Conservation (phyloP, 2,888 invertebrate species). For the Elmis aenea region DNA sequence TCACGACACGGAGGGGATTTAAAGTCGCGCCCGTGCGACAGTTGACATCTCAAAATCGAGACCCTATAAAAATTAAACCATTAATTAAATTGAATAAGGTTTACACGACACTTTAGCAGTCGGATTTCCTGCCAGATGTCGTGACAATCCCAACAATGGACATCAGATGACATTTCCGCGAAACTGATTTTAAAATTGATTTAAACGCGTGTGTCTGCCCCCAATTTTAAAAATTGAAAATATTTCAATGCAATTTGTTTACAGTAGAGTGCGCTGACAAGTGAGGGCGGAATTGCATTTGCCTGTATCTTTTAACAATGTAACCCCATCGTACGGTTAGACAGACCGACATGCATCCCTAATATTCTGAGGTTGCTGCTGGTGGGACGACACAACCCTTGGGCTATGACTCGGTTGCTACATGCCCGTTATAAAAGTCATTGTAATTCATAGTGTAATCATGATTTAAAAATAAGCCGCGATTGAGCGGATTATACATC, state of each 20-base stretch:
- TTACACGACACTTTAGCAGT: slow-evolving; percentile 32
- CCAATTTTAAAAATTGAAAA: slow-evolving; percentile 45
- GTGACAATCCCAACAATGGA: slow-evolving; percentile 41
- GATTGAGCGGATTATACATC: too few species aligned
- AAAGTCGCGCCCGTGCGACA: slow-evolving; percentile 26
- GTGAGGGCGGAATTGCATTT: slow-evolving; percentile 44
- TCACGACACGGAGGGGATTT: slow-evolving; percentile 20
- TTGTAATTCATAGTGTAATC: slow-evolving; percentile 7
- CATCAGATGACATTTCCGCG: slow-evolving; percentile 44
- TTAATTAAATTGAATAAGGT: slow-evolving; percentile 45
- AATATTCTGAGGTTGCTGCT: slow-evolving; percentile 31
- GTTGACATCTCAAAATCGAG: slow-evolving; percentile 31
- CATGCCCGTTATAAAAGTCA: slow-evolving; percentile 14
- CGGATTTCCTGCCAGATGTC: slow-evolving; percentile 48
- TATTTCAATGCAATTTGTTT: slow-evolving; percentile 47
- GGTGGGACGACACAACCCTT: slow-evolving; percentile 21
- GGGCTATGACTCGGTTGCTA: slow-evolving; percentile 11
- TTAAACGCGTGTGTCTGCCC: slow-evolving; percentile 30
- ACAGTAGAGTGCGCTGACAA: slow-evolving; percentile 44
- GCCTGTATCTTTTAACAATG: slow-evolving; percentile 40
- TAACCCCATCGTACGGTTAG: slow-evolving; percentile 38
- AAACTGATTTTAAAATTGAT: slow-evolving; percentile 41
- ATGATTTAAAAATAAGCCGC: slow-evolving; percentile 3
- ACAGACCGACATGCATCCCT: slow-evolving; percentile 37
- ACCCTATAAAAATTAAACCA: slow-evolving; percentile 38